Percentiles rank a stretch among this genome's conserved stretches.
Conservation (phyloP, 1,140 invertebrate species). For the Neotoxoptera formosana region DNA sequence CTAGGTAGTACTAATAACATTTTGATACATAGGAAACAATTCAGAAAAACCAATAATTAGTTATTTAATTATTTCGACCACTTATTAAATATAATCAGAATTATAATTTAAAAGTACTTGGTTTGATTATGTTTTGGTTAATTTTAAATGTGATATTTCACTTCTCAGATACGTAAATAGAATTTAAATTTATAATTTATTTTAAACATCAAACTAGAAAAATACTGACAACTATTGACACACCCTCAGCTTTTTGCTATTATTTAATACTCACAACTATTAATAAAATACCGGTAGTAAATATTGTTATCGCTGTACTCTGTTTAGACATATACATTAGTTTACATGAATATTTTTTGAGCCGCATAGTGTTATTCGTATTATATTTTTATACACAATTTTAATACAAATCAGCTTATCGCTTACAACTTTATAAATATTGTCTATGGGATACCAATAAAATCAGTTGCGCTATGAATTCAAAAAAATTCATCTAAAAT, state of each 20-base stretch:
- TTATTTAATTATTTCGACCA: neutral
- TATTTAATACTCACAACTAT: neutral
- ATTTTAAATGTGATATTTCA: neutral
- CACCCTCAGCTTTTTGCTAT: neutral
- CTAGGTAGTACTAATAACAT: neutral
- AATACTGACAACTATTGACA: neutral
- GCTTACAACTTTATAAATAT: neutral
- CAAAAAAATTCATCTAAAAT: neutral
- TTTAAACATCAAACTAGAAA: neutral
- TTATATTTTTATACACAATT: neutral
- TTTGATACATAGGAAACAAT: neutral
- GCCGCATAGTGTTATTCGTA: neutral
- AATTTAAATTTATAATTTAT: neutral
- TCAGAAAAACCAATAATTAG: neutral
- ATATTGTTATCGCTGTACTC: no score
- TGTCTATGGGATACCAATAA: neutral
- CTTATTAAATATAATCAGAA: neutral
- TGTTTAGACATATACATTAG: neutral
- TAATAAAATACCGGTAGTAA: neutral
- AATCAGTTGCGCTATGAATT: neutral
- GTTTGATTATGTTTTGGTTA: neutral
- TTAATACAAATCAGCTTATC: no score
- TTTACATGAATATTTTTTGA: neutral
- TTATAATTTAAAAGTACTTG: neutral
- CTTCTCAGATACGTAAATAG: neutral